A percentile compares a stretch with the other conserved stretches of the same genome.
These are phyloP conservation scores for Rhagonycha lutea DNA, from an alignment of 2,888 invertebrate species.

Conservation along the genomic window DNA sequence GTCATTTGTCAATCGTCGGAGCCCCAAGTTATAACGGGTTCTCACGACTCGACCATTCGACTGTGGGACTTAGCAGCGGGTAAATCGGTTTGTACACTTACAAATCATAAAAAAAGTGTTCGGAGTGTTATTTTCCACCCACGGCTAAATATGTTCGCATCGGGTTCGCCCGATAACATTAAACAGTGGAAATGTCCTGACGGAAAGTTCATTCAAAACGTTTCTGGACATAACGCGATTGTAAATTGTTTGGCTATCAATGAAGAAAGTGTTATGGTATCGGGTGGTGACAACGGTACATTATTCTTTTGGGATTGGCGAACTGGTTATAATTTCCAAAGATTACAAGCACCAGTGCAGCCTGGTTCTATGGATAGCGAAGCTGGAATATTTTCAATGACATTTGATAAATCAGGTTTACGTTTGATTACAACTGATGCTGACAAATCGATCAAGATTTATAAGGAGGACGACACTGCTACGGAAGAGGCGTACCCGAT, in stretches of 20 bases:
- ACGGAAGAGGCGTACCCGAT: slow-evolving; percentile 96
- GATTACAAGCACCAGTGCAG: slow-evolving; percentile 90
- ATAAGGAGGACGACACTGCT: slow-evolving; percentile 95
- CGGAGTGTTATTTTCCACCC: slow-evolving; percentile 80
- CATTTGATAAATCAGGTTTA: slow-evolving; percentile 93
- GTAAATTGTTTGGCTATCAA: slow-evolving; percentile 96
- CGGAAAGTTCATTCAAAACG: slow-evolving; percentile 94
- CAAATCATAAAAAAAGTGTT: slow-evolving; percentile 98
- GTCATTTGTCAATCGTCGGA: slow-evolving; percentile 91
- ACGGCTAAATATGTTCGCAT: slow-evolving; percentile 89
- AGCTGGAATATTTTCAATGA: slow-evolving; percentile 95
- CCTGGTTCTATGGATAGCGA: slow-evolving; percentile 99
- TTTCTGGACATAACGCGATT: slow-evolving; percentile 96
- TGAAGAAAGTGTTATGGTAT: slow-evolving; percentile 92
- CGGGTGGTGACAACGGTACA: slow-evolving; percentile 98
- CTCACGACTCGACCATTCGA: slow-evolving; percentile 95
- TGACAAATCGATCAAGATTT: slow-evolving; percentile 99
- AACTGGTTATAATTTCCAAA: slow-evolving; percentile 98
- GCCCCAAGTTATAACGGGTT: slow-evolving; percentile 89
- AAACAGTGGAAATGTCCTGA: slow-evolving; percentile 99
- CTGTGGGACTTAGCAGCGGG: slow-evolving; percentile 98
- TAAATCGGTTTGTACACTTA: slow-evolving; percentile 89
- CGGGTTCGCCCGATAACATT: slow-evolving; percentile 97
- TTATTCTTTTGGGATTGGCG: slow-evolving; percentile 99
- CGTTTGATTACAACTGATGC: slow-evolving; percentile 96